Evolutionary conservation across 2,888 invertebrate species (phyloP).

Genomic region (Anorthoa munda): DNA sequence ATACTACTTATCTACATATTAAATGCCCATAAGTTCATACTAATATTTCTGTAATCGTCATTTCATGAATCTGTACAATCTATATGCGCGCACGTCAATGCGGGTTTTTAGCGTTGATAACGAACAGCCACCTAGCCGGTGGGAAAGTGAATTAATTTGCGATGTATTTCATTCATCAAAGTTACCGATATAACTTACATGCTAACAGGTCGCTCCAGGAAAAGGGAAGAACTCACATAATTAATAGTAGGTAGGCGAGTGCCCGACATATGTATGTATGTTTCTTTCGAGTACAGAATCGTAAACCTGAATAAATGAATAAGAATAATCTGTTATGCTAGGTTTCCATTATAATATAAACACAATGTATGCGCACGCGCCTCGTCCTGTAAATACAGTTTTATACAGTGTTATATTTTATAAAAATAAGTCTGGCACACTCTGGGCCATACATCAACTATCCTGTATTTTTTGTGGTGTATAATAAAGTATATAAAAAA

Average conservation of each 20-base stretch:
- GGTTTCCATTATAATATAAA: conserved; percentile 11
- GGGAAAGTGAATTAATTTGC: conserved; percentile 56
- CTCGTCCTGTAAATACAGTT: neutral
- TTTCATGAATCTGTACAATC: conserved; percentile 6
- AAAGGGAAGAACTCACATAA: neutral
- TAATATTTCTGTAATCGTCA: conserved; percentile 12
- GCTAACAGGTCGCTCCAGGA: conserved; percentile 9
- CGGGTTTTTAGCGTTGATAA: conserved; percentile 62
- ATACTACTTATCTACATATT: neutral
- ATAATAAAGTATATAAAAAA: no score
- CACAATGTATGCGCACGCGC: conserved; percentile 15
- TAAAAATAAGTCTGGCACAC: no score
- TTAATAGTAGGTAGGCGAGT: neutral
- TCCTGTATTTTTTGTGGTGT: no score
- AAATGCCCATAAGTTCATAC: neutral
- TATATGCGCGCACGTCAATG: conserved; percentile 40
- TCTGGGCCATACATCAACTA: neutral
- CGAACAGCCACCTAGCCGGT: conserved; percentile 11
- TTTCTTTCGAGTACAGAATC: conserved; percentile 9
- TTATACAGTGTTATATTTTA: no score
- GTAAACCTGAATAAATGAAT: conserved; percentile 31
- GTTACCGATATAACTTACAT: conserved; percentile 30
- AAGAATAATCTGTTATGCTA: conserved; percentile 5
- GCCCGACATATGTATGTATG: neutral
- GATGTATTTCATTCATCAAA: conserved; percentile 23